Evolutionary conservation across 2,888 invertebrate species (phyloP).

Genomic region (Hipparchia sbordonii): DNA sequence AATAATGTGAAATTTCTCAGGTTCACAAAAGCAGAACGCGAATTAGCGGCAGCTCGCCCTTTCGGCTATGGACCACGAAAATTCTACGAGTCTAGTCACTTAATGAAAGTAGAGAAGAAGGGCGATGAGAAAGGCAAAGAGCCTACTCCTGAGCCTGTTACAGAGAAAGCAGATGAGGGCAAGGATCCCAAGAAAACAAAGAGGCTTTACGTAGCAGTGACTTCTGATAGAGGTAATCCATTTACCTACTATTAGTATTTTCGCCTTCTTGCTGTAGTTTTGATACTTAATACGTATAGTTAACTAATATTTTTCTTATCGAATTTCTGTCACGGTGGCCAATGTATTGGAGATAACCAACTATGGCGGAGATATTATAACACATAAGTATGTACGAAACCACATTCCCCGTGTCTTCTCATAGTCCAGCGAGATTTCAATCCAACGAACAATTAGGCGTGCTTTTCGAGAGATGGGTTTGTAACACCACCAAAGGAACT

Average conservation of each 20-base stretch:
- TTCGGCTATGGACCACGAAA: constrained; percentile 87
- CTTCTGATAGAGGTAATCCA: constrained; percentile 85
- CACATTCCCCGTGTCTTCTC: no score
- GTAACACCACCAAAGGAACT: no score
- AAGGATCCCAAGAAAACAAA: constrained; percentile 53
- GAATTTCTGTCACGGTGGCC: no score
- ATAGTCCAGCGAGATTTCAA: no score
- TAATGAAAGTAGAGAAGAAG: constrained; percentile 56
- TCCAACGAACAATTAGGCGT: no score
- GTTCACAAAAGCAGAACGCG: constrained; percentile 88
- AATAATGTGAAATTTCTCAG: constrained; percentile 60
- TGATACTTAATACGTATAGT: no score
- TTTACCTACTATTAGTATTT: neutral
- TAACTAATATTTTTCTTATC: no score
- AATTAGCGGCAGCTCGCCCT: constrained; percentile 86
- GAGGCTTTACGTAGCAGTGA: constrained; percentile 85
- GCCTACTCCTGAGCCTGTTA: constrained; percentile 74
- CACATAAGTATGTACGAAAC: no score
- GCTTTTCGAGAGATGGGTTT: no score
- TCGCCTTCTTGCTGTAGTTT: no score
- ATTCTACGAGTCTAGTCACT: constrained; percentile 82
- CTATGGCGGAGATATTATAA: no score
- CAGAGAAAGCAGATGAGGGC: constrained; percentile 54
- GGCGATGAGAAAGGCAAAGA: constrained; percentile 38
- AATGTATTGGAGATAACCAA: no score